Evolutionary conservation across 2,113 vertebrate genomes (phyloP).

Genomic region (Gnathonemus echidnorhynchus): DNA sequence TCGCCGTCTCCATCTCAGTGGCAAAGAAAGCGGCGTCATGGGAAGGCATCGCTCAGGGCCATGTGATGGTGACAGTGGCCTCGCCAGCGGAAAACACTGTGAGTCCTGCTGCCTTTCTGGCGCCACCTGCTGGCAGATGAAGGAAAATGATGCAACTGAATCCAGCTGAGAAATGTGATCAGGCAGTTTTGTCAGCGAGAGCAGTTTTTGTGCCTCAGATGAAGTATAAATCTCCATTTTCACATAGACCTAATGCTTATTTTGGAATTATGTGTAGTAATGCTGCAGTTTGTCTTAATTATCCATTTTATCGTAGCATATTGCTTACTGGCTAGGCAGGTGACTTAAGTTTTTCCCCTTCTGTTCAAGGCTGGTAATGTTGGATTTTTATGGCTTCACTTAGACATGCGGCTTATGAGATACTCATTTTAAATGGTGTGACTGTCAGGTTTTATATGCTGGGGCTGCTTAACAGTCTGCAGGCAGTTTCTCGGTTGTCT

Average conservation of each 20-base stretch:
- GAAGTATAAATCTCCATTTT: background rate
- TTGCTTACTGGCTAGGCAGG: background rate
- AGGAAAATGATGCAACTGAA: background rate
- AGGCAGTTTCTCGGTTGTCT: background rate
- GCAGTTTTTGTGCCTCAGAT: background rate
- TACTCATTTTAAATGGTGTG: background rate
- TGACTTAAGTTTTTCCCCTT: background rate
- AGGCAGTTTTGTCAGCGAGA: background rate
- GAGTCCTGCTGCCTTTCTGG: slow-evolving; percentile 35
- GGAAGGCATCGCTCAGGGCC: slow-evolving; percentile 93
- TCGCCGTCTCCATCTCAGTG: slow-evolving; percentile 95
- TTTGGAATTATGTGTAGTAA: background rate
- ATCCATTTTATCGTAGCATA: background rate
- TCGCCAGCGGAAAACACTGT: slow-evolving; percentile 86
- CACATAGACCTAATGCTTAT: background rate
- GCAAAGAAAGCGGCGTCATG: slow-evolving; percentile 94
- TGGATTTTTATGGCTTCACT: background rate
- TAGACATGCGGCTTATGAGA: background rate
- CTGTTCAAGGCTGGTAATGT: background rate
- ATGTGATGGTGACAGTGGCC: slow-evolving; percentile 87
- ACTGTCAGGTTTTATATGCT: background rate
- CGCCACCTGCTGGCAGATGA: background rate
- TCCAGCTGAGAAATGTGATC: background rate
- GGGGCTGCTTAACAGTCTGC: background rate
- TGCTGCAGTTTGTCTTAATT: background rate